Evolutionary conservation across 2,113 vertebrate genomes (phyloP).

Genomic region (Clarias gariepinus): DNA sequence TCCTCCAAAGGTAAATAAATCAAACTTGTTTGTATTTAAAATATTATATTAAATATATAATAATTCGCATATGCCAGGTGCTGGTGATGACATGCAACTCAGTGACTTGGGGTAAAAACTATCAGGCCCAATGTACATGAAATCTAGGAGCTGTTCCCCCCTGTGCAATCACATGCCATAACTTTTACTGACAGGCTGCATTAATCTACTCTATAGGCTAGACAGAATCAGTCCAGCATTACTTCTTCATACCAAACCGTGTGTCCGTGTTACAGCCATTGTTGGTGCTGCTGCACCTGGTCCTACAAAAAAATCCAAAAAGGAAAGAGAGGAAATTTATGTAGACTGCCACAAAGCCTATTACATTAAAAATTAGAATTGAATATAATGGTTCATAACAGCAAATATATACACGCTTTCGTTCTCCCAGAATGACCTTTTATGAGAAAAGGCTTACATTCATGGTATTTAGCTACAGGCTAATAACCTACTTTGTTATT

Average conservation of each 20-base stretch:
- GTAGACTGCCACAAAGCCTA: too few species aligned
- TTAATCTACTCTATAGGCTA: neutral
- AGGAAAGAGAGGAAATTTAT: too few species aligned
- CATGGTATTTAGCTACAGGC: neutral
- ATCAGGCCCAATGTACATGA: neutral
- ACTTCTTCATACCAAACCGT: neutral
- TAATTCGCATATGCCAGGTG: too few species aligned
- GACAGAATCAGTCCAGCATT: neutral
- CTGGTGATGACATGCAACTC: too few species aligned
- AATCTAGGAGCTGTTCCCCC: neutral
- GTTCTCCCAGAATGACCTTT: neutral
- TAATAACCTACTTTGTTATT: conserved; percentile 19
- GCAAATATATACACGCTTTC: too few species aligned
- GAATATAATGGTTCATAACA: too few species aligned
- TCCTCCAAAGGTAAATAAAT: neutral
- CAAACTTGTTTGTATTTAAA: neutral
- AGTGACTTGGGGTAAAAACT: neutral
- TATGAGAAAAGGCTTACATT: neutral
- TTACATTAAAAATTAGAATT: too few species aligned
- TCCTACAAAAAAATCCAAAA: neutral
- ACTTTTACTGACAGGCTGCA: neutral
- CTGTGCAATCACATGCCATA: neutral
- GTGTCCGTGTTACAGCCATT: neutral
- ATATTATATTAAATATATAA: too few species aligned
- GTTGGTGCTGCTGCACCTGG: neutral